Base-by-base conservation (phyloP, 2,113 vertebrate genomes). In the Mandrillus leucophaeus region DNA sequence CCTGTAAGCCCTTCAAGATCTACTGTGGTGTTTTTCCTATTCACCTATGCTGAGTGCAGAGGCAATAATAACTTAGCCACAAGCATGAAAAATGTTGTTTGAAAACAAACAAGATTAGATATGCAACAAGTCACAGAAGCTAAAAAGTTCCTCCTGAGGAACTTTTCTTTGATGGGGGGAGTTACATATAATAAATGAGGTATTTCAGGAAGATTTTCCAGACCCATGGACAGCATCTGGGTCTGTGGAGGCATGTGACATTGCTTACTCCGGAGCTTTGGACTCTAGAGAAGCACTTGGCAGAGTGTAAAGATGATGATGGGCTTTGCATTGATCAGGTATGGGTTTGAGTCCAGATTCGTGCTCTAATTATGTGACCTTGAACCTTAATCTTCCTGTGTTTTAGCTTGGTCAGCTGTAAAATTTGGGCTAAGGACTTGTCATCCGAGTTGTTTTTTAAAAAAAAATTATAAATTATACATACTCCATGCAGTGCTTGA, bases 241-340 rank as follows among this genome's bases (percentile, higher is more conserved):
- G 6, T 50, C 11, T 73, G 0, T 48, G 3, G 16, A 48, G 6
- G 20, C 48, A 8, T 6, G 0, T 43, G 6, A 35, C 6, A 25
- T 10, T 25, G 16, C 17, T 16, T 2, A 8, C 23, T 25, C 18
- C 52, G n/a, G 8, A 90, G 10, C 10, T 70, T 78, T 22, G 3
- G 22, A 43, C 61, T 81, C 8, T 20, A 59, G 11, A 85, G 27
- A n/a, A 55, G 11, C 13, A 7, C 5, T 12, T 4, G 68, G 25
- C 10, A 25, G 45, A 45, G 7, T 25, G 6, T 5, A 13, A 52
- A 76, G 23, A 48, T 16, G 1, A n/a, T 1, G 2, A 17, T 8
- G 38, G 23, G 1, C 13, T 73, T 38, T 30, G 9, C 17, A 38
- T 48, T 25, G 18, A 18, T 16, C 22, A 50, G 35, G 5, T 57